These are phyloP conservation scores for Helicoverpa armigera DNA, from an alignment of 1,140 invertebrate genomes.

Conservation along the genomic window DNA sequence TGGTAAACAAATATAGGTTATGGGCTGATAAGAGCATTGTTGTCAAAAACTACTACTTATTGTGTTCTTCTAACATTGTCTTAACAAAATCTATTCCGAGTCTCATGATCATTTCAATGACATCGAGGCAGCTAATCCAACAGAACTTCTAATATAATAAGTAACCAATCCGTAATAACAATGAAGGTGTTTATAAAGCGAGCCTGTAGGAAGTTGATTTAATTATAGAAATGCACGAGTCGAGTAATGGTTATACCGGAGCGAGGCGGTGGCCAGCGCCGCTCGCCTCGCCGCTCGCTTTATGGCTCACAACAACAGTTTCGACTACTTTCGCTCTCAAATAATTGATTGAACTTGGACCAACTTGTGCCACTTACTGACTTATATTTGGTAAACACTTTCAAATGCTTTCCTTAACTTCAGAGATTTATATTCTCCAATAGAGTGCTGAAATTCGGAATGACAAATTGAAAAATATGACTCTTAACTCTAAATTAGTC, in stretches of 20 bases:
- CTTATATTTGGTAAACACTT: constrained; percentile 37
- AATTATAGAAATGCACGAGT: constrained; percentile 71
- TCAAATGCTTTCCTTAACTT: constrained; percentile 20
- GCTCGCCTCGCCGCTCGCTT: too few species aligned
- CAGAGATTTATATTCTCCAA: neutral
- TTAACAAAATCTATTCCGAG: too few species aligned
- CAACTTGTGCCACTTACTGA: constrained; percentile 30
- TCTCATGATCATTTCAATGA: neutral
- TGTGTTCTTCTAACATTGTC: too few species aligned
- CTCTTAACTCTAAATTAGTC: too few species aligned
- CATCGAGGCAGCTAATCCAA: neutral
- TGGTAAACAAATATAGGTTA: too few species aligned
- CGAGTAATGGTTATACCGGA: constrained; percentile 44
- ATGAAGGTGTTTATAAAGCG: constrained; percentile 81
- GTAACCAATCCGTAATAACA: constrained; percentile 68
- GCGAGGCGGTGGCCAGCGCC: neutral
- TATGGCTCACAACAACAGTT: constrained; percentile 11
- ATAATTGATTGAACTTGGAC: constrained; percentile 44
- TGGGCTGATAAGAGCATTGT: too few species aligned
- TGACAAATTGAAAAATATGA: too few species aligned
- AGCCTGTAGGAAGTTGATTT: constrained; percentile 74
- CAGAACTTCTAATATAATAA: neutral
- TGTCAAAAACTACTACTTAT: too few species aligned
- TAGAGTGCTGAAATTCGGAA: constrained; percentile 1
- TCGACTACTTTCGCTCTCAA: constrained; percentile 43